Evolutionary conservation across 2,797 vertebrate species (phyloP).

Genomic region (Selene dorsalis): DNA sequence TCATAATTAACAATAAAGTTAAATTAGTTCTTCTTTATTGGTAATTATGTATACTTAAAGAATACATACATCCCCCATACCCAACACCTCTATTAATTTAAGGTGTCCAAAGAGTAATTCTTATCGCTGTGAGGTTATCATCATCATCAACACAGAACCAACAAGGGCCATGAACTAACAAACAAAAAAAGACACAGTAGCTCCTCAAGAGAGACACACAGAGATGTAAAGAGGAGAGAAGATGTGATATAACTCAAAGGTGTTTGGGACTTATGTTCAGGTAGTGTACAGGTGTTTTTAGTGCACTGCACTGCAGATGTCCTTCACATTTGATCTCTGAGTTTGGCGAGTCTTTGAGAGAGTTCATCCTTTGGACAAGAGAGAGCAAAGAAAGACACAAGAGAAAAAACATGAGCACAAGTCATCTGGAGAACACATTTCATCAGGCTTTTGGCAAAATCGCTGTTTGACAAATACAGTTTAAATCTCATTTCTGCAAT

Average conservation of each 20-base stretch:
- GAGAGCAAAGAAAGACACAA: conserved; percentile 6
- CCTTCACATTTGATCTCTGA: conserved; percentile 84
- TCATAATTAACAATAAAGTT: conserved; percentile 42
- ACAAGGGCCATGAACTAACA: neutral
- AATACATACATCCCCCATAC: conserved; percentile 23
- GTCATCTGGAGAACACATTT: neutral
- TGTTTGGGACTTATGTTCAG: conserved; percentile 54
- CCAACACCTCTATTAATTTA: conserved; percentile 31
- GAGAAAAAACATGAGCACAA: conserved; percentile 12
- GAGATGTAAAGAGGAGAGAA: conserved; percentile 39
- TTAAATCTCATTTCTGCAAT: neutral
- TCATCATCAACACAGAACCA: conserved; percentile 39
- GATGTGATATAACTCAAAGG: conserved; percentile 33
- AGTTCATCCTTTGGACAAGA: conserved; percentile 82
- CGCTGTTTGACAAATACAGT: neutral
- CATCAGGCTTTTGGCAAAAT: neutral
- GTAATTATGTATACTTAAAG: conserved; percentile 51
- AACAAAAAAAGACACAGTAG: conserved; percentile 21
- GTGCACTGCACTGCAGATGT: conserved; percentile 14
- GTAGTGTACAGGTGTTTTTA: conserved; percentile 49
- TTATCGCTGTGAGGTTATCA: conserved; percentile 1
- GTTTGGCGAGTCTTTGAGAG: conserved; percentile 84
- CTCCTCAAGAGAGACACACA: conserved; percentile 38
- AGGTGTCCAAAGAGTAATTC: conserved; percentile 23
- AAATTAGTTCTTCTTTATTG: conserved; percentile 8